These are phyloP conservation scores for Caenorhabditis briggsae DNA, from an alignment of 1,140 invertebrate genomes.

Conservation along the genomic window DNA sequence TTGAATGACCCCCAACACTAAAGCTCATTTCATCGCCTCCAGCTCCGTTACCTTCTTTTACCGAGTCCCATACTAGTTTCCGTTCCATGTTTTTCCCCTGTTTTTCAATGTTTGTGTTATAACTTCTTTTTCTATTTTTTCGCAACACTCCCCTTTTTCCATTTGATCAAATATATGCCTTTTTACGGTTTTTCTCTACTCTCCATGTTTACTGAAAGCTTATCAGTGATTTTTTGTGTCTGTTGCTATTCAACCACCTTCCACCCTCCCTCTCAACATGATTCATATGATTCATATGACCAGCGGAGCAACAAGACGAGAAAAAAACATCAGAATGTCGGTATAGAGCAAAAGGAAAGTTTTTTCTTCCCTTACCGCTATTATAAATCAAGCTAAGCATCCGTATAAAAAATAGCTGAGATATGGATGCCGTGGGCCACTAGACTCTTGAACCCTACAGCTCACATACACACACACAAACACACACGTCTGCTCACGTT, in stretches of 20 bases:
- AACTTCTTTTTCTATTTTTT: neutral
- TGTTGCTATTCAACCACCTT: neutral
- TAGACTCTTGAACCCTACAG: neutral
- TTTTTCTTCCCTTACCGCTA: conserved; percentile 2
- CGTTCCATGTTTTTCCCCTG: neutral
- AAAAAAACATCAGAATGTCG: conserved; percentile 4
- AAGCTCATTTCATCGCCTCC: conserved; percentile 45
- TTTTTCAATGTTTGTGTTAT: conserved; percentile 35
- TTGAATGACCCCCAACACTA: conserved; percentile 25
- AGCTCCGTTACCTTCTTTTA: neutral
- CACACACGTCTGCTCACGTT: conserved; percentile 25
- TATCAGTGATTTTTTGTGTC: conserved; percentile 31
- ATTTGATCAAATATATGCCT: conserved; percentile 12
- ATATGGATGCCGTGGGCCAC: neutral
- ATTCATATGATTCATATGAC: neutral
- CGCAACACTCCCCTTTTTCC: neutral
- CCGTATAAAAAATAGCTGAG: conserved; percentile 37
- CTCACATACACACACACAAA: neutral
- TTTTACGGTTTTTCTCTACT: neutral
- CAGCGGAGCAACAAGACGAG: neutral
- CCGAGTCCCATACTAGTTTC: neutral
- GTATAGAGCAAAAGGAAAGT: neutral
- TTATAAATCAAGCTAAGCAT: conserved; percentile 32
- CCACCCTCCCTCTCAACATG: neutral
- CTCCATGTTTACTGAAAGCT: neutral